Evolutionary conservation across 2,888 invertebrate genomes (phyloP), one percentile per base, ranked within the genome.

Genomic region (Platerodrilus igneus): DNA sequence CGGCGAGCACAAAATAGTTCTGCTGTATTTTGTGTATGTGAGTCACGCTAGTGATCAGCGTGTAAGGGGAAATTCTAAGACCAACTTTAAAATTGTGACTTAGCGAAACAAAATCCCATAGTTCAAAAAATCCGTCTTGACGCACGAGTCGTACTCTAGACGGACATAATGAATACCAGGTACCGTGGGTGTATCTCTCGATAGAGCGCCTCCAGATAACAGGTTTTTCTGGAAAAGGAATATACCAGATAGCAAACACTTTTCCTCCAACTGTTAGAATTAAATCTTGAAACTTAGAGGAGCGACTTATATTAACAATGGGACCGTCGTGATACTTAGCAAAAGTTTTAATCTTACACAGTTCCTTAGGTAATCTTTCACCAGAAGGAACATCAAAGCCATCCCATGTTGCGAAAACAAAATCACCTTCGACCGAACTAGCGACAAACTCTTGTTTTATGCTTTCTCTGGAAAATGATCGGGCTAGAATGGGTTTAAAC

Each of bases 151-250:
- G 83, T 40, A 90, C 69, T 11, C 47, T 39, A 0, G 48, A 21
- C 0, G 88, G 81, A 32, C 84, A 75, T 25, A 78, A 75, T n/a
- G 75, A 71, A n/a, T 86, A 86, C 89, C 90, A 91, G 20, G 72
- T 68, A 0, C 82, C 78, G 9, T 77, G 73, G 0, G 83, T 82
- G 45, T 84, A 71, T 36, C 68, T 68, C 3, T 13, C 8, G 2
- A 72, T 67, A 8, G 77, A 71, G 50, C 75, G 77, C 35, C 83
- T 77, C 83, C 83, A 84, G 35, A 82, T 62, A 3, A 86, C 59
- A 0, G 86, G 83, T 13, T 74, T 67, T 38, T 72, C 72, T 15
- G 63, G 59, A 19, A 81, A 72, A 41, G 79, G 75, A 37, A 84
- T 81, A 2, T 22, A 21, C 67, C 67, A 68, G 11, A 68, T 32